Base-by-base conservation (phyloP, 2,888 invertebrate species). In the Gortyna flavago region DNA sequence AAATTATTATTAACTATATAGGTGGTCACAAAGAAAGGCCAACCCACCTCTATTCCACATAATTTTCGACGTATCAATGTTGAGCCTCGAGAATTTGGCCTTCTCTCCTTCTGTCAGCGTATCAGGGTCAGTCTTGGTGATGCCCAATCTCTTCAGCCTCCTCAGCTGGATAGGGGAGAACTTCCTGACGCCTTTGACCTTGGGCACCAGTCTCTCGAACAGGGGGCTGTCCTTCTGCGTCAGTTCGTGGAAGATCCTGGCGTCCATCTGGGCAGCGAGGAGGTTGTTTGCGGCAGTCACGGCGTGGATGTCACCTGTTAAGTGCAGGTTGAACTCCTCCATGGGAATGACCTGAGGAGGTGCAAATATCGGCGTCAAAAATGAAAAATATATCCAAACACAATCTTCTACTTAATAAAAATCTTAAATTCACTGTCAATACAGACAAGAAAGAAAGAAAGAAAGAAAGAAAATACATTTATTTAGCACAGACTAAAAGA, bases 241-340 rank as follows among this genome's bases (percentile, higher is more conserved):
- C 5, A 98, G 97, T 95, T 99, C 99, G 94, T 99, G 99, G 96
- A 99, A 99, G 92, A 99, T 99, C 87, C 99, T 97, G 0, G 99
- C 98, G 92, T 99, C 99, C 92, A 99, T 97, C 93, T 99, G 99
- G 0, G 99, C 99, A 0, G 99, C 99, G n/a, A 99, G 96, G 21
- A 99, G 97, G 95, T 99, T 99, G 95, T 99, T 99, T 11, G 99
- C 99, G 0, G 99, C 99, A 0, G 99, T 98, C n/a, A 99, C 98
- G 0, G 99, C 99, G 95, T 99, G 99, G 90, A 99, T 99, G 93
- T 99, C 99, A 1, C 99, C 99, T 0, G 99, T 99, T 86, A 99
- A 96, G 94, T 99, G 99, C 0, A 99, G 97, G 96, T 99, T 99
- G 95, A 99, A 99, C 90, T 99, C 99, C 95, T 99, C 99, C 99